Evolutionary conservation across 1,140 invertebrate genomes (phyloP).

Genomic region (Spodoptera frugiperda): DNA sequence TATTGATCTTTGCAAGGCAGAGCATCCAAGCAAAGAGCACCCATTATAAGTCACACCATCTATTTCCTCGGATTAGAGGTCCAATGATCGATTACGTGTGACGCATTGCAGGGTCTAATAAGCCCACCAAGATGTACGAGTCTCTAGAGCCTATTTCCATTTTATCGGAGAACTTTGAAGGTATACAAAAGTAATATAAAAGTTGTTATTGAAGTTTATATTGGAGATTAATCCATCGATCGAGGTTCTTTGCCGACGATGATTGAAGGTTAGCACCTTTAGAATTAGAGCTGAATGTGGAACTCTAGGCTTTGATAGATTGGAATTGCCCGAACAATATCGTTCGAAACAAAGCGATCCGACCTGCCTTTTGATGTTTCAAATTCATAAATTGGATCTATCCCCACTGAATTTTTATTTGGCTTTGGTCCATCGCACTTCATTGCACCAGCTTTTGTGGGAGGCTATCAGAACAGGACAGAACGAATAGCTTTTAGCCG

Average conservation of each 20-base stretch:
- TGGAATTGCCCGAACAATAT: not conserved
- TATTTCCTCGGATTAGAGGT: conserved; percentile 9
- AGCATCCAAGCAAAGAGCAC: no score
- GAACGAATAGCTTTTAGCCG: conserved; percentile 18
- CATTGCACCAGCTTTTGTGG: not conserved
- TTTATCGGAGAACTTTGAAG: not conserved
- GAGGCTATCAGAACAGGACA: conserved; percentile 16
- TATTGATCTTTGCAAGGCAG: no score
- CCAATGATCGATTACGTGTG: conserved; percentile 21
- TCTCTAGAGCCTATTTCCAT: not conserved
- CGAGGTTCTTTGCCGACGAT: no score
- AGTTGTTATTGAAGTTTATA: no score
- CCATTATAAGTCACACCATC: conserved; percentile 14
- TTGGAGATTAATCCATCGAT: no score
- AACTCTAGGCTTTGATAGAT: no score
- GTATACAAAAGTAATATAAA: no score
- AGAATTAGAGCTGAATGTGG: no score
- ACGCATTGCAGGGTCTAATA: not conserved
- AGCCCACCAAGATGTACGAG: not conserved
- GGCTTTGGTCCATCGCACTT: conserved; percentile 16
- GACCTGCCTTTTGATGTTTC: conserved; percentile 13
- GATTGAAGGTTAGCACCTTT: no score
- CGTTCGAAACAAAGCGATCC: not conserved
- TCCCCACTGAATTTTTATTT: conserved; percentile 29
- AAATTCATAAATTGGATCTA: conserved; percentile 7